Conservation (phyloP, 1,140 invertebrate species). For the Chrysopa pallens region DNA sequence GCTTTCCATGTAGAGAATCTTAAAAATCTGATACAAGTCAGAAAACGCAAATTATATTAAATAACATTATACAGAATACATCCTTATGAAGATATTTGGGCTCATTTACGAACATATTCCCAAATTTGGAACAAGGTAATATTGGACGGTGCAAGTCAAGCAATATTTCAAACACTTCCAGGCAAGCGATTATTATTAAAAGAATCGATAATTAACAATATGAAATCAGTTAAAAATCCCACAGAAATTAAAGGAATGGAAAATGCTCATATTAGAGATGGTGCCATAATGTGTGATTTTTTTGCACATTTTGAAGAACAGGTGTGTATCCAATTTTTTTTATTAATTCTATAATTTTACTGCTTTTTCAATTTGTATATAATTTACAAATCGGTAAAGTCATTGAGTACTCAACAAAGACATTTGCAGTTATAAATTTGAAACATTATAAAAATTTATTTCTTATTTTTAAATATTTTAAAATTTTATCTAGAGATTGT, state of each 20-base stretch:
- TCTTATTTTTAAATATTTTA: no score
- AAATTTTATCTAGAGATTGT: no score
- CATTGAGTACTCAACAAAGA: neutral
- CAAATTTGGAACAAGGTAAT: conserved; percentile 47
- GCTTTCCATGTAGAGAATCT: no score
- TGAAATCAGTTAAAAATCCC: conserved; percentile 73
- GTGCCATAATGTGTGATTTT: conserved; percentile 81
- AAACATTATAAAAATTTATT: no score
- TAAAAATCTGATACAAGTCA: no score
- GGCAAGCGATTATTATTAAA: conserved; percentile 32
- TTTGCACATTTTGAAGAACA: conserved; percentile 68
- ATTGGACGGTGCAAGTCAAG: conserved; percentile 61
- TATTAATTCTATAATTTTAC: neutral
- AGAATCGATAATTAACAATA: conserved; percentile 55
- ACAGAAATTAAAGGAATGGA: conserved; percentile 78
- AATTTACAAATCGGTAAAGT: neutral
- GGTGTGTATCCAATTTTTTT: conserved; percentile 22
- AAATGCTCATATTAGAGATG: conserved; percentile 64
- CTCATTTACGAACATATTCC: conserved; percentile 43
- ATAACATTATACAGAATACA: conserved; percentile 31
- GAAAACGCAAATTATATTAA: neutral
- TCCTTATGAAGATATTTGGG: conserved; percentile 49
- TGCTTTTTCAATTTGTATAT: no score
- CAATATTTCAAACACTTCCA: conserved; percentile 47
- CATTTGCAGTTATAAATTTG: no score